A percentile compares a stretch with the other conserved stretches of the same genome.
Evolutionary conservation across 2,113 vertebrate species (phyloP).

Genomic region (Nothobranchius furzeri): DNA sequence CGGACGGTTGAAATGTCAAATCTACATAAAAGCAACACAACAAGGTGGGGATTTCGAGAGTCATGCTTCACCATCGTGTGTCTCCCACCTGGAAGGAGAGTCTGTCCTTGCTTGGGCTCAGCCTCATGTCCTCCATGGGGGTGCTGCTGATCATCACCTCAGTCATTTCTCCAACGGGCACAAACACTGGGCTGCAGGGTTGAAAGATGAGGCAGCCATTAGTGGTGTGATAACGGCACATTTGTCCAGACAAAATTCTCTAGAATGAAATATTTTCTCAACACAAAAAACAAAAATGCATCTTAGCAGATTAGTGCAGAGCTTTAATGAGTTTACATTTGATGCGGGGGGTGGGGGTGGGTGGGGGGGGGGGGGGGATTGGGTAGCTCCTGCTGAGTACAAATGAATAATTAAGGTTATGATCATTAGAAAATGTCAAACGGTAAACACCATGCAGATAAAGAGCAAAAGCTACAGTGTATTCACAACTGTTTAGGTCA

Average conservation of each 20-base stretch:
- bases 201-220: constrained; percentile 4
- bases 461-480: neutral
- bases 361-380: no score
- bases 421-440: neutral
- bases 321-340: neutral
- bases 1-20: no score
- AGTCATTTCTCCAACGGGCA: constrained; percentile 91
- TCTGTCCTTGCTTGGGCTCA: constrained; percentile 91
- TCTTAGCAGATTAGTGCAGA: neutral
- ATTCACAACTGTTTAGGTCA: neutral
- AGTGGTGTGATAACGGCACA: neutral
- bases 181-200: constrained; percentile 86
- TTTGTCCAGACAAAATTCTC: neutral
- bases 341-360: no score
- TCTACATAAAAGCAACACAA: neutral
- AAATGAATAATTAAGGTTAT: neutral
- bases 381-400: neutral
- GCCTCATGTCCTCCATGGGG: constrained; percentile 93
- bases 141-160: constrained; percentile 94
- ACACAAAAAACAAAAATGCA: no score
- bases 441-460: neutral
- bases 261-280: no score
- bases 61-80: neutral
- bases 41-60: neutral
- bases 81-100: constrained; percentile 90